Conservation (phyloP, 1,140 invertebrate species). For the Trinorchestia longiramus region DNA sequence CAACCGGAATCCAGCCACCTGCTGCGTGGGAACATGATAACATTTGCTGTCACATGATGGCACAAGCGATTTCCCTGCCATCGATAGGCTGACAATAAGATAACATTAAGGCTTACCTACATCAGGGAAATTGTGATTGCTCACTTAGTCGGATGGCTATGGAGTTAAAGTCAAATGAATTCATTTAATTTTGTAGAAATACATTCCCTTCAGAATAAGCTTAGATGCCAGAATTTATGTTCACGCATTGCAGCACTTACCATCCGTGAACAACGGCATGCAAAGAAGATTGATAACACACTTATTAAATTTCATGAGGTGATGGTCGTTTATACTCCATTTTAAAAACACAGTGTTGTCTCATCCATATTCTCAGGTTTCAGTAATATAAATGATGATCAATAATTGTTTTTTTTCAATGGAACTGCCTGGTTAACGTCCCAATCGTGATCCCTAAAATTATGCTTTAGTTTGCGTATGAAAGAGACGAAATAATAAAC, state of each 20-base stretch:
- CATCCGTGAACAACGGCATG: neutral
- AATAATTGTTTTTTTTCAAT: no score
- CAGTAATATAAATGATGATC: no score
- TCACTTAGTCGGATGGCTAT: neutral
- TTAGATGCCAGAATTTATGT: neutral
- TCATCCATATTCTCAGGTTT: no score
- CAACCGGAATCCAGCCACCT: neutral
- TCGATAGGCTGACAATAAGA: neutral
- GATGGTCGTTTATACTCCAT: neutral
- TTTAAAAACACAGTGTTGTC: neutral
- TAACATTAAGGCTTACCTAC: neutral
- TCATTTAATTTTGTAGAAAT: neutral
- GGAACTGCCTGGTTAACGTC: no score
- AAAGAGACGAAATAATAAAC: no score
- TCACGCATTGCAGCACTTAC: neutral
- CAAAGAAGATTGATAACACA: neutral
- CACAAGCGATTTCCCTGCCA: neutral
- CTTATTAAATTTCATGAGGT: neutral
- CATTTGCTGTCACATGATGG: neutral
- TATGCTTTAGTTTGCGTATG: no score
- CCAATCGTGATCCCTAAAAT: no score
- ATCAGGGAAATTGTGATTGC: neutral
- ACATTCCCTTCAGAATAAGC: neutral
- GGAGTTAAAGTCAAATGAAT: neutral
- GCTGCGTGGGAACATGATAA: neutral